Base-by-base conservation (phyloP, 2,797 vertebrate species). In the Arrhamphus sclerolepis region DNA sequence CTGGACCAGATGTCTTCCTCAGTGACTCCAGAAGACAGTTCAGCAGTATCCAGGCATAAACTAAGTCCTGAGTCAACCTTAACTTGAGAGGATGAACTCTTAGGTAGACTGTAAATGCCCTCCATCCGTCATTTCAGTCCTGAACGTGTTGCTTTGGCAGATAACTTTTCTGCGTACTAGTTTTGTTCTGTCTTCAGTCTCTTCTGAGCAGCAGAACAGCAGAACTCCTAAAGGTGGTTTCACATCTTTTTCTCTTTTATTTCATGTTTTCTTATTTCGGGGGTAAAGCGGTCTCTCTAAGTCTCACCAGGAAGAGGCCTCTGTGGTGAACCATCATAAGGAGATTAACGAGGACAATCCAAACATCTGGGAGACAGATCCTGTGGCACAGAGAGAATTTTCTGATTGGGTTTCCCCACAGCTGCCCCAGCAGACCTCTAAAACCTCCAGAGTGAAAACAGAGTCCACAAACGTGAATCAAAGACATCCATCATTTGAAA, bases 311-410 rank as follows among this genome's bases (percentile, higher is more conserved):
- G 48, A 38, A 64, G 49, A 61, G 57, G 31, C 24, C 41, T 1
- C 1, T 52, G 75, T 1, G 70, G 81, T 77, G 11, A 75, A 78
- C 70, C 65, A 60, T 59, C 75, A 75, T 46, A 39, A 78, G 50
- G 52, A 60, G 13, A 46, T 78, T 78, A 75, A 82, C 16, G 6
- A 75, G 76, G 73, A 60, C 73, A 47, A 64, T 66, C 69, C 54
- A 41, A 62, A 78, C 80, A 84, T 84, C 74, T 87, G 80, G 52
- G 38, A 29, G 34, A 46, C 82, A 84, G 69, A 83, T 47, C 8
- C 41, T 5, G 14, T 17, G 48, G 19, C 2, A 16, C 51, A 44
- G 28, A 47, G 54, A 56, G 2, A 65, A 38, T 6, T 20, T 28
- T 64, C 28, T 53, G 57, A 48, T 70, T 6, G 76, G 78, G 80